Conservation (phyloP, 2,888 invertebrate genomes). For the Clitarchus hookeri region DNA sequence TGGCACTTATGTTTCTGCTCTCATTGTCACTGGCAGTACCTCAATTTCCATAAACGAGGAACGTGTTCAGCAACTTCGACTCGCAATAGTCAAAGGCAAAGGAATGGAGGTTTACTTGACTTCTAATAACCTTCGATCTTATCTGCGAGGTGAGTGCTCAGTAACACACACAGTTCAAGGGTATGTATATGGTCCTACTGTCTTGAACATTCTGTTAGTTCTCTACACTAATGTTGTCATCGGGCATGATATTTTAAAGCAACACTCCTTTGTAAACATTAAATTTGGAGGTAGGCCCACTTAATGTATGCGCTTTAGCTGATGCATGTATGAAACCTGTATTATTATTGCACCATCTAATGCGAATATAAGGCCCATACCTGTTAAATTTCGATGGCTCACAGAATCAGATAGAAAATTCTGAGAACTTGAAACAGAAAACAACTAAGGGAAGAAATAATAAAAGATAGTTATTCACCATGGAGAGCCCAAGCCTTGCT, state of each 20-base stretch:
- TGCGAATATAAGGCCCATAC: not conserved
- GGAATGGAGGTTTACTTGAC: not conserved
- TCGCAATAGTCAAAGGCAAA: not conserved
- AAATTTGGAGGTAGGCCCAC: conserved; percentile 21
- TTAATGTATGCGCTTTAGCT: not conserved
- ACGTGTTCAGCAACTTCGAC: not conserved
- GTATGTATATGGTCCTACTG: no score
- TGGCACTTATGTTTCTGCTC: not conserved
- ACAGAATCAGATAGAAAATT: not conserved
- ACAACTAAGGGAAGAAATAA: conserved; percentile 21
- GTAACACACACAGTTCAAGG: not conserved
- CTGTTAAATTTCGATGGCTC: no score
- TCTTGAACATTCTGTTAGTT: no score
- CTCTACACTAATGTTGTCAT: no score
- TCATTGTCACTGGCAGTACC: conserved; percentile 22
- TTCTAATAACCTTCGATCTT: not conserved
- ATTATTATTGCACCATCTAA: not conserved
- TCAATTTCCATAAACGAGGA: conserved; percentile 9
- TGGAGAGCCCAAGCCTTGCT: conserved; percentile 43
- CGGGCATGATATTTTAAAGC: no score
- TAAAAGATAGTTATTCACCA: not conserved
- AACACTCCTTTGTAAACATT: no score
- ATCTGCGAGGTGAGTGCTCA: not conserved
- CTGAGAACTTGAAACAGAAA: not conserved
- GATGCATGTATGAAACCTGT: not conserved